phyloP scores from a whole-genome alignment of 2,888 invertebrate species.

The Melinaea marsaeus region DNA sequence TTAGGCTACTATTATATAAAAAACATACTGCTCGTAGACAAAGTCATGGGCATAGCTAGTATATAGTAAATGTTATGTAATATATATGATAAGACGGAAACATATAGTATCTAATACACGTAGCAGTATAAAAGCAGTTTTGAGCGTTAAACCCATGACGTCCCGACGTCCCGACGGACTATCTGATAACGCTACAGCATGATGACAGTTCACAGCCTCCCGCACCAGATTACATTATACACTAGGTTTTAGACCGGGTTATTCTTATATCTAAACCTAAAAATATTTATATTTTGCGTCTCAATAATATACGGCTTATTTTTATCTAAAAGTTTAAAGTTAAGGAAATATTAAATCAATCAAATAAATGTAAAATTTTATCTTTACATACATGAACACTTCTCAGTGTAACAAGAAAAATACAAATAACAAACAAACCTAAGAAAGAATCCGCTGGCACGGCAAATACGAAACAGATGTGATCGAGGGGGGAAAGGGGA shows the following conservation, averaged over 20 bases:
- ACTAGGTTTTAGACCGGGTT: constrained; percentile 9
- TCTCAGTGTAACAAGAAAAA: neutral
- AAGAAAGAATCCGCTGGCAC: constrained; percentile 18
- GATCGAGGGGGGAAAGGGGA: constrained; percentile 41
- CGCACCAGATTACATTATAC: constrained; percentile 31
- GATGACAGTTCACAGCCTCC: constrained; percentile 67
- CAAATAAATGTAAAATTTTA: too few species aligned
- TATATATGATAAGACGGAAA: constrained; percentile 1
- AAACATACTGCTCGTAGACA: too few species aligned
- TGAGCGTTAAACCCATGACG: constrained; percentile 33
- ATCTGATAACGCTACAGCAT: constrained; percentile 66
- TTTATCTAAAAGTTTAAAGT: too few species aligned
- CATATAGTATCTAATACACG: constrained; percentile 18
- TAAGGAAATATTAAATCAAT: too few species aligned
- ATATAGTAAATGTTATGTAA: neutral
- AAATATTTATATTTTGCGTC: neutral
- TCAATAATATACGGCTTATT: neutral
- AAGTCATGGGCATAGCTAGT: neutral
- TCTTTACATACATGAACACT: neutral
- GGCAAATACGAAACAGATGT: constrained; percentile 41
- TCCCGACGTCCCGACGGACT: constrained; percentile 45
- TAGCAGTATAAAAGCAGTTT: constrained; percentile 17
- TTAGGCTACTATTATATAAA: too few species aligned
- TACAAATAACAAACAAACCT: constrained; percentile 6
- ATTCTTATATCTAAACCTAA: neutral